Conservation (phyloP, 2,888 invertebrate species). For the Diarsia rubi region DNA sequence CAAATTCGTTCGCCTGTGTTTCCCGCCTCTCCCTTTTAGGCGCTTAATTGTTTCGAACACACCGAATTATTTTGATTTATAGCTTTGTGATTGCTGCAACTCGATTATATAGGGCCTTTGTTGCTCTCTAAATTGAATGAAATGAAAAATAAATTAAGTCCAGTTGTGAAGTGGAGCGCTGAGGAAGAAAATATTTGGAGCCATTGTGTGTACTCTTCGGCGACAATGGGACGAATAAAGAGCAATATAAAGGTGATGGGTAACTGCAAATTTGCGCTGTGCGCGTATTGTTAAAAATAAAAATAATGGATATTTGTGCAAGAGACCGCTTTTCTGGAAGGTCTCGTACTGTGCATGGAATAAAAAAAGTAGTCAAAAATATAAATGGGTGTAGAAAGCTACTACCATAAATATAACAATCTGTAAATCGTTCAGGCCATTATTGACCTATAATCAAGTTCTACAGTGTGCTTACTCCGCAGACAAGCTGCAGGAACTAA, state of each 20-base stretch:
- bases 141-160: slow-evolving; percentile 87
- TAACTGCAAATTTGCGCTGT: slow-evolving; percentile 45
- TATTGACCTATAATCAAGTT: slow-evolving; percentile 4
- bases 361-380: not conserved
- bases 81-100: slow-evolving; percentile 89
- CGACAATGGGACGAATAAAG: slow-evolving; percentile 61
- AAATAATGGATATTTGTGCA: slow-evolving; percentile 22
- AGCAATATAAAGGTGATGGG: slow-evolving; percentile 47
- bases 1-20: slow-evolving; percentile 61
- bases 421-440: not conserved
- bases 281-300: slow-evolving; percentile 33
- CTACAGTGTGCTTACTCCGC: slow-evolving; percentile 22
- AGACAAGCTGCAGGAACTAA: slow-evolving; percentile 35
- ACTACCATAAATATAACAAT: not conserved
- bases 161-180: slow-evolving; percentile 75
- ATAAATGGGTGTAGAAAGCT: not conserved
- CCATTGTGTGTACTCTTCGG: slow-evolving; percentile 70
- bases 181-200: slow-evolving; percentile 69
- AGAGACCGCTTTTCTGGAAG: not conserved
- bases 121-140: slow-evolving; percentile 86
- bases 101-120: slow-evolving; percentile 86
- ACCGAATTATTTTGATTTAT: slow-evolving; percentile 90
- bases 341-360: not conserved
- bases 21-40: slow-evolving; percentile 80
- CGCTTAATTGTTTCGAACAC: slow-evolving; percentile 86